Evolutionary conservation across 2,113 vertebrate genomes (phyloP).

Genomic region (Cricetomys ansorgei): DNA sequence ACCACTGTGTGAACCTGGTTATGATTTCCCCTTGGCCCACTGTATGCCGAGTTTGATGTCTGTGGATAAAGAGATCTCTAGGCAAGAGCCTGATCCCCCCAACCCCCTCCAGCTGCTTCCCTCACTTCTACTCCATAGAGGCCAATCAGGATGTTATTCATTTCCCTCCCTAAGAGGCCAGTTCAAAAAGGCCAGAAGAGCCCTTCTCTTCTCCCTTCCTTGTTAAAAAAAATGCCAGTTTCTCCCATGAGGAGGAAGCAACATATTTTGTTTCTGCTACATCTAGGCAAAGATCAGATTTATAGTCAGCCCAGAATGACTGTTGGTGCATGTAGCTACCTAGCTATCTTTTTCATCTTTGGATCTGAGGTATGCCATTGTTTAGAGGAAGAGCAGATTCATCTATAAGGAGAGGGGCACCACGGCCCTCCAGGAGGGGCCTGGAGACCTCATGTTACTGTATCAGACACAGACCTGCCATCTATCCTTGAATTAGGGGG

Average conservation of each 20-base stretch:
- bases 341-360: slow-evolving; percentile 51
- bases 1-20: slow-evolving; percentile 63
- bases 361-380: slow-evolving; percentile 61
- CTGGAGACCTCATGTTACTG: slow-evolving; percentile 77
- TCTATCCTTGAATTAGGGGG: slow-evolving; percentile 82
- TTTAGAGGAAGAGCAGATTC: slow-evolving; percentile 76
- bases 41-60: slow-evolving; percentile 57
- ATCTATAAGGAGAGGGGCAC: slow-evolving; percentile 62
- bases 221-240: slow-evolving; percentile 68
- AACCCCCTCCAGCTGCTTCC: neutral
- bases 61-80: slow-evolving; percentile 40
- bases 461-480: slow-evolving; percentile 81
- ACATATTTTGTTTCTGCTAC: slow-evolving; percentile 69
- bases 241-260: slow-evolving; percentile 77
- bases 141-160: slow-evolving; percentile 70
- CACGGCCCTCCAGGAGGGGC: neutral
- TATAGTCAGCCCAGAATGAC: slow-evolving; percentile 43
- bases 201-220: neutral
- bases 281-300: slow-evolving; percentile 79
- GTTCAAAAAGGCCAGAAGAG: slow-evolving; percentile 66
- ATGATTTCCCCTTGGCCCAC: slow-evolving; percentile 54
- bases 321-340: neutral
- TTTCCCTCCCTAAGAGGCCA: slow-evolving; percentile 63
- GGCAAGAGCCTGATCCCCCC: neutral
- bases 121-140: slow-evolving; percentile 22